Base-by-base conservation (phyloP, 2,113 vertebrate species). In the Otocyon megalotis region DNA sequence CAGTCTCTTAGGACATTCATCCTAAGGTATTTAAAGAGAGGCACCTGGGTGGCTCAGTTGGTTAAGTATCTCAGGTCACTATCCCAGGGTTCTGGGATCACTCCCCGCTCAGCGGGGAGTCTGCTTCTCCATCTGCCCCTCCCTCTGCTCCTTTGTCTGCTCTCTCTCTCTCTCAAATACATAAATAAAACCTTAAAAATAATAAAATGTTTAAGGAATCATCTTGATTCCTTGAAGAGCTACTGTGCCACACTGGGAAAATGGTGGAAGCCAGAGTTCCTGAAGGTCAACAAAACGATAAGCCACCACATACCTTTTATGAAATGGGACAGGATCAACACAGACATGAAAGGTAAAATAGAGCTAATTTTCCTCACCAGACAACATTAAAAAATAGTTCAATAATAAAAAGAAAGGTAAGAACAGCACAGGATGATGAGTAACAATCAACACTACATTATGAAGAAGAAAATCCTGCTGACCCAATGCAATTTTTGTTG, bases 401-500 rank as follows among this genome's bases (percentile, higher is more conserved):
- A 7, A 37, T 37, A 88, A 77, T 85, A 62, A 71, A 43, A 90
- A 80, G 56, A 88, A 93, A 37, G 3, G 32, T 54, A 93, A 87
- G 60, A 76, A 82, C 1, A 83, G 35, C 28, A 65, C 54, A 93
- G 19, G 4, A 32, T 77, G 7, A 50, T 50, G 28, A 69, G 28
- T 79, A 84, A 81, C 22, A 83, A 76, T 92, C 26, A 90, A 81
- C 30, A 58, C 17, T 87, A 67, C 30, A 60, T 48, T 65, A 72
- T 43, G 56, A 88, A 86, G 83, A 91, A 85, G 58, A 88, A 91
- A 63, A 22, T 56, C 30, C 65, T 43, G n/a, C 80, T 94, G 91
- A 95, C 58, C 28, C 65, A 90, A 63, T 94, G 22, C 83, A n/a
- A 94, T 97, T 95, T 95, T 63, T 94, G 50, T 85, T 96, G 76